A percentile compares a stretch with the other conserved stretches of the same genome.
Conservation (phyloP, 2,797 vertebrate species). For the Sebastes variabilis region DNA sequence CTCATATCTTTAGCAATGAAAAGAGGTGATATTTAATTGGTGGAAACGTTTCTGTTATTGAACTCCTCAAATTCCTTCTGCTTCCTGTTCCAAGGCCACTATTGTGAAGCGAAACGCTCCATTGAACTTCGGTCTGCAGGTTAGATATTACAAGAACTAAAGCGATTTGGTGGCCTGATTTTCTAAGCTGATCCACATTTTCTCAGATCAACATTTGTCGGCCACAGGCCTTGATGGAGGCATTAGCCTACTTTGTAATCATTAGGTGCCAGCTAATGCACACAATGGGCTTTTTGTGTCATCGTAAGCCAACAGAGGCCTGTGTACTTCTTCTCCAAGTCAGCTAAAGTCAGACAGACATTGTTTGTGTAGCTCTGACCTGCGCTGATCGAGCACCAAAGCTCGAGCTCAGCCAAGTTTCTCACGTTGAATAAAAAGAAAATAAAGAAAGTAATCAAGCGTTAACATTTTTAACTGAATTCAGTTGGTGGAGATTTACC, state of each 20-base stretch:
- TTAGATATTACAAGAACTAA: slow-evolving; percentile 49
- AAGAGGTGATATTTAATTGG: not conserved
- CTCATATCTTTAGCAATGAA: not conserved
- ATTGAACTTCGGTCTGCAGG: slow-evolving; percentile 42
- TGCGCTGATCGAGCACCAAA: not conserved
- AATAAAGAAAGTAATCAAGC: slow-evolving; percentile 22
- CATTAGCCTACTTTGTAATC: slow-evolving; percentile 68
- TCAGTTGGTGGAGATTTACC: slow-evolving; percentile 9
- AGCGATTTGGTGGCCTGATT: slow-evolving; percentile 60
- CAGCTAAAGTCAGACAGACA: slow-evolving; percentile 39
- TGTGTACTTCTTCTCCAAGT: slow-evolving; percentile 18
- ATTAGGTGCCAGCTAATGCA: slow-evolving; percentile 49
- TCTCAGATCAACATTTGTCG: slow-evolving; percentile 59
- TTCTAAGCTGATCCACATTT: slow-evolving; percentile 70
- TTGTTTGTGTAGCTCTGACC: slow-evolving; percentile 45
- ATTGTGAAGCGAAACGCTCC: slow-evolving; percentile 23
- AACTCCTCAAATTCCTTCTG: not conserved
- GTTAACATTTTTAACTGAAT: slow-evolving; percentile 17
- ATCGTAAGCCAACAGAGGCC: slow-evolving; percentile 34
- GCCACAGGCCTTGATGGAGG: slow-evolving; percentile 57
- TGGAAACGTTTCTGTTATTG: slow-evolving; percentile 1
- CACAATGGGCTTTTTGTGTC: slow-evolving; percentile 72
- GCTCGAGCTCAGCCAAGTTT: not conserved
- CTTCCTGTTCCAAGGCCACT: slow-evolving; percentile 11
- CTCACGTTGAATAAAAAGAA: slow-evolving; percentile 12